Percentiles rank a stretch among this genome's conserved stretches.
These are phyloP conservation scores for Lamprotornis superbus DNA, from an alignment of 2,113 vertebrate species.

Conservation along the genomic window DNA sequence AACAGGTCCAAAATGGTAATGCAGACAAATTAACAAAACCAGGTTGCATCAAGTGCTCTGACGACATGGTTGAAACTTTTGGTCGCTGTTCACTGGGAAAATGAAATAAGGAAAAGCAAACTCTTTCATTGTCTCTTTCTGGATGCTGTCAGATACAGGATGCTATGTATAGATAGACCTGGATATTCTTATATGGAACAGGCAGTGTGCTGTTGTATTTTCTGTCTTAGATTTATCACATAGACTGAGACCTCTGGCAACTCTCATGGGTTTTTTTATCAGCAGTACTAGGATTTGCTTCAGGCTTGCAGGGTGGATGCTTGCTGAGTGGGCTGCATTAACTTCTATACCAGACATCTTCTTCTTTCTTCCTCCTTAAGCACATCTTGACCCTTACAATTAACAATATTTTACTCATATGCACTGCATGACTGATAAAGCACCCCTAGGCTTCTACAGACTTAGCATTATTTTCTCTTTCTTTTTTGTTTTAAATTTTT, in stretches of 20 bases:
- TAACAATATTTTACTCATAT: neutral
- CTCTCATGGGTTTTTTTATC: neutral
- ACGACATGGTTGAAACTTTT: neutral
- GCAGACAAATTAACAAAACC: neutral
- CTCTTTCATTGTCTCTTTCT: neutral
- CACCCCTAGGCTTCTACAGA: neutral
- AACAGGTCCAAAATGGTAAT: neutral
- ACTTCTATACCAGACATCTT: neutral
- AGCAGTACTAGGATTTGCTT: neutral
- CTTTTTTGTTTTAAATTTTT: neutral
- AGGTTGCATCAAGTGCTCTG: neutral
- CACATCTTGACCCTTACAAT: neutral
- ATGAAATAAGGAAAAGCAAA: neutral
- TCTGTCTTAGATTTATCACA: neutral
- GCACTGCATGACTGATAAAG: neutral
- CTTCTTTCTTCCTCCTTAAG: neutral
- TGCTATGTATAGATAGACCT: neutral
- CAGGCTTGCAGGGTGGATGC: neutral
- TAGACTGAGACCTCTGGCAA: neutral
- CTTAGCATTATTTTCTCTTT: neutral
- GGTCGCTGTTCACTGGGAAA: neutral
- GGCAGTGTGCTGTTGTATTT: neutral
- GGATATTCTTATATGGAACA: neutral
- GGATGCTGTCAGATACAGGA: neutral
- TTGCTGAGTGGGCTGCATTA: neutral